These are phyloP conservation scores for Epirrhoe tristata DNA, from an alignment of 2,888 invertebrate genomes.

Conservation along the genomic window DNA sequence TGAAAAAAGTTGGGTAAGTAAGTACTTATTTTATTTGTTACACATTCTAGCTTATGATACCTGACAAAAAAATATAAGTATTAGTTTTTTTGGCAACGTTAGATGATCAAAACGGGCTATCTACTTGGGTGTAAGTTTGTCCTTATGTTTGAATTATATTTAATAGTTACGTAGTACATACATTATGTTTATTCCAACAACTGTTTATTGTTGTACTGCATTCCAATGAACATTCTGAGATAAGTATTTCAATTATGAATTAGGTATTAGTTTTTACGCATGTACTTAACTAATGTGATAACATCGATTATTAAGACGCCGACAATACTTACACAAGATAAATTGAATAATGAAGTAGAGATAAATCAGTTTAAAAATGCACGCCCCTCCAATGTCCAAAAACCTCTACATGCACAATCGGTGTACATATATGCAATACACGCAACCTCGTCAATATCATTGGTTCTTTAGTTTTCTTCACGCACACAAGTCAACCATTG, in stretches of 20 bases:
- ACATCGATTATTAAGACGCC: conserved; percentile 50
- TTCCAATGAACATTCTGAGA: conserved; percentile 12
- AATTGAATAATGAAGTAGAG: conserved; percentile 28
- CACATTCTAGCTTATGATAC: conserved; percentile 12
- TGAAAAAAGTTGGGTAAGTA: not conserved
- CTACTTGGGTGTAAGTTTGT: not conserved
- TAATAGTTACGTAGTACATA: not conserved
- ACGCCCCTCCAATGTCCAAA: too few relatives aligned
- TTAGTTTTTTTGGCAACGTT: not conserved
- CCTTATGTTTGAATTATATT: not conserved
- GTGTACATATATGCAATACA: too few relatives aligned
- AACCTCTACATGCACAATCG: too few relatives aligned
- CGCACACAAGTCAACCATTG: too few relatives aligned
- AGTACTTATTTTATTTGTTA: conserved; percentile 10
- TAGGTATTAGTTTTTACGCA: not conserved
- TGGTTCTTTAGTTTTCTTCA: too few relatives aligned
- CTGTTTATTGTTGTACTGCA: conserved; percentile 6
- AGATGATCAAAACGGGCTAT: conserved; percentile 1
- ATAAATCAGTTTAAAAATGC: too few relatives aligned
- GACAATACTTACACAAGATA: conserved; percentile 24
- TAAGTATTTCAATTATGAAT: not conserved
- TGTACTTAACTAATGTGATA: conserved; percentile 6
- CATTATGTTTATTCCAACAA: too few relatives aligned
- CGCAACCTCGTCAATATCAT: too few relatives aligned
- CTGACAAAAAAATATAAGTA: not conserved